Conservation (phyloP, 2,797 vertebrate species). For the Phylloscopus collybita region DNA sequence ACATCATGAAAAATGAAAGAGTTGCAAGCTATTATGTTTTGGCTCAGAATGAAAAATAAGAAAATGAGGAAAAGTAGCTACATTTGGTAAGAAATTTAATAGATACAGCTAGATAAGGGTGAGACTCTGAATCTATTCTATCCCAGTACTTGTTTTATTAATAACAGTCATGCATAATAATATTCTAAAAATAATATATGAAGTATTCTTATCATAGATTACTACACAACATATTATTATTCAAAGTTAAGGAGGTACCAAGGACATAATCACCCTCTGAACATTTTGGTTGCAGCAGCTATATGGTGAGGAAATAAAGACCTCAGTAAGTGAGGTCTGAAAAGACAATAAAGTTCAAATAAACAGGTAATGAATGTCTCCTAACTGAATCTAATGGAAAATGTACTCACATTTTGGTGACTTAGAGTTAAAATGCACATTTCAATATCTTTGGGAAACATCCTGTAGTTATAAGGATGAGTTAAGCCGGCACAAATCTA, state of each 20-base stretch:
- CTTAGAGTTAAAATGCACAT: constrained; percentile 77
- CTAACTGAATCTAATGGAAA: neutral
- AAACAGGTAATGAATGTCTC: neutral
- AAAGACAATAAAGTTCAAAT: neutral
- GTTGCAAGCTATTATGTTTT: neutral
- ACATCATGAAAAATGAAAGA: neutral
- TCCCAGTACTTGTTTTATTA: neutral
- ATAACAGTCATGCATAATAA: neutral
- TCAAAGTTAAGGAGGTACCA: neutral
- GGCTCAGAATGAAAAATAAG: neutral
- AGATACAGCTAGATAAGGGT: neutral
- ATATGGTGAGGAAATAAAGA: neutral
- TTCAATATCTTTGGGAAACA: constrained; percentile 82
- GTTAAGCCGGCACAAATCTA: constrained; percentile 84
- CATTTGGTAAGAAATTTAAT: neutral
- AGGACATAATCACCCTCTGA: neutral
- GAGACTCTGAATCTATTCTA: neutral
- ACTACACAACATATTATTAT: neutral
- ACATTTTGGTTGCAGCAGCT: neutral
- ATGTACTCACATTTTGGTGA: constrained; percentile 70
- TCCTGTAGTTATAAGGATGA: constrained; percentile 80
- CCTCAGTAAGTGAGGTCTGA: neutral
- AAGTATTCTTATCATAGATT: neutral
- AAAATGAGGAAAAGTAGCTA: neutral
- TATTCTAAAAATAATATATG: neutral